phyloP scores from a whole-genome alignment of 2,888 invertebrate genomes.

The Atherix ibis region DNA sequence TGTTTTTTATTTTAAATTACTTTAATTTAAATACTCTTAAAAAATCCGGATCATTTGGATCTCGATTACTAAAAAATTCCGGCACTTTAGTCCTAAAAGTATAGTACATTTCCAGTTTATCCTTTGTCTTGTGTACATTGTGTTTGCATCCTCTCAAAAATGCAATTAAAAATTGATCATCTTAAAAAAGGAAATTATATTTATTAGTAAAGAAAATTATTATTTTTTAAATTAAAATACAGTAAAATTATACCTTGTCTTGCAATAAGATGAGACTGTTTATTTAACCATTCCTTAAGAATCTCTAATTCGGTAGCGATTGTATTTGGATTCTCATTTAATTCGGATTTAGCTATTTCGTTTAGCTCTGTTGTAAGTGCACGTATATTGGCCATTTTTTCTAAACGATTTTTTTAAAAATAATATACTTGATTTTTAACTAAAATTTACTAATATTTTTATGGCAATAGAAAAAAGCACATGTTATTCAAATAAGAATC shows the following conservation, averaged over 20 bases:
- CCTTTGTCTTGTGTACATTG: conserved; percentile 44
- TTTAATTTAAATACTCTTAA: conserved; percentile 22
- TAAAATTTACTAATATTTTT: not conserved
- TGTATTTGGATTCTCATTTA: conserved; percentile 38
- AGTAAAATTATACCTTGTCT: conserved; percentile 40
- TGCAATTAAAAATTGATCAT: conserved; percentile 44
- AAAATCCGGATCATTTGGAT: conserved; percentile 22
- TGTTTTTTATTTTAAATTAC: conserved; percentile 18
- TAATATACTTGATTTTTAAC: not conserved
- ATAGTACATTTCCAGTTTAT: conserved; percentile 43
- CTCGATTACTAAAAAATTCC: conserved; percentile 33
- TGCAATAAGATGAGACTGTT: conserved; percentile 39
- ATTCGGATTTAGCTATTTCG: conserved; percentile 34
- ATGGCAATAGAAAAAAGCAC: too few relatives aligned
- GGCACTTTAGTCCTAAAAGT: conserved; percentile 37
- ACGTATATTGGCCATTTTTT: conserved; percentile 6
- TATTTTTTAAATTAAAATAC: not conserved
- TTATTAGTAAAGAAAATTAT: not conserved
- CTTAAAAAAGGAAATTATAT: conserved; percentile 20
- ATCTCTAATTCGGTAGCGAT: conserved; percentile 35
- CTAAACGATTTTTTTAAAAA: not conserved
- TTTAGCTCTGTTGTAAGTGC: conserved; percentile 33
- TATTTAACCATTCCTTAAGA: conserved; percentile 39
- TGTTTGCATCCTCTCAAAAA: conserved; percentile 50
- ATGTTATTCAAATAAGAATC: too few relatives aligned